Evolutionary conservation across 1,140 invertebrate species (phyloP).

Genomic region (Cryptotermes secundus): DNA sequence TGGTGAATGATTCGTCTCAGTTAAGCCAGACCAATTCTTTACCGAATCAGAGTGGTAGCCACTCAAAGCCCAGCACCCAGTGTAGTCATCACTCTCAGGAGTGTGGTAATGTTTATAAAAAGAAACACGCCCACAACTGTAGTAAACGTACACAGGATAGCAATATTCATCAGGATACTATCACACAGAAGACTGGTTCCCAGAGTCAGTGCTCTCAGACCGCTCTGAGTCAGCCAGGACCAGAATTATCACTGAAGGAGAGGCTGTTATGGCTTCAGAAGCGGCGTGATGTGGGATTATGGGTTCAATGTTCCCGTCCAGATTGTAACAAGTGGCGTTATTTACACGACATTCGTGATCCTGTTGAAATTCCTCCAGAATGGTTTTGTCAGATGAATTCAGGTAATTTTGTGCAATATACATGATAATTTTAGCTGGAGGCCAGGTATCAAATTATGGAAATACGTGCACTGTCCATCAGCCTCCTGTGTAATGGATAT

Average conservation of each 20-base stretch:
- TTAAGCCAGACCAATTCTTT: not conserved
- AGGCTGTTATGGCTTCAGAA: conserved; percentile 22
- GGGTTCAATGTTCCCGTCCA: conserved; percentile 44
- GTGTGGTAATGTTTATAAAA: not conserved
- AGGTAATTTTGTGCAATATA: conserved; percentile 38
- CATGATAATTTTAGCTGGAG: too few relatives aligned
- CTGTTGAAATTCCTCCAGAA: conserved; percentile 41
- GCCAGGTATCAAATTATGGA: too few relatives aligned
- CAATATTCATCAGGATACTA: too few relatives aligned
- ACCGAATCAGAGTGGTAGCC: not conserved
- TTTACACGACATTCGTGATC: conserved; percentile 44
- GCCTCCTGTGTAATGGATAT: too few relatives aligned
- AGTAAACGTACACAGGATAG: too few relatives aligned
- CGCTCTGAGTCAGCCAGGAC: not conserved
- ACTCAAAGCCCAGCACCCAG: not conserved
- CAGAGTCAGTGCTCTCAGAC: not conserved
- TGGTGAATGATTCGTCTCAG: not conserved
- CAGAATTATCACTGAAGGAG: not conserved
- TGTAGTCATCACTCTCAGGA: not conserved
- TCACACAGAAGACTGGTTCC: not conserved
- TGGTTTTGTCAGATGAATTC: conserved; percentile 46
- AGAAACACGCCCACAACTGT: not conserved
- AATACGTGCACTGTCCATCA: too few relatives aligned
- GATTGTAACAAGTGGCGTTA: conserved; percentile 46
- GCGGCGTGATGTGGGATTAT: conserved; percentile 40